Percentiles rank a stretch among this genome's conserved stretches.
Conservation (phyloP, 2,113 vertebrate genomes). For the Lophura nycthemera region DNA sequence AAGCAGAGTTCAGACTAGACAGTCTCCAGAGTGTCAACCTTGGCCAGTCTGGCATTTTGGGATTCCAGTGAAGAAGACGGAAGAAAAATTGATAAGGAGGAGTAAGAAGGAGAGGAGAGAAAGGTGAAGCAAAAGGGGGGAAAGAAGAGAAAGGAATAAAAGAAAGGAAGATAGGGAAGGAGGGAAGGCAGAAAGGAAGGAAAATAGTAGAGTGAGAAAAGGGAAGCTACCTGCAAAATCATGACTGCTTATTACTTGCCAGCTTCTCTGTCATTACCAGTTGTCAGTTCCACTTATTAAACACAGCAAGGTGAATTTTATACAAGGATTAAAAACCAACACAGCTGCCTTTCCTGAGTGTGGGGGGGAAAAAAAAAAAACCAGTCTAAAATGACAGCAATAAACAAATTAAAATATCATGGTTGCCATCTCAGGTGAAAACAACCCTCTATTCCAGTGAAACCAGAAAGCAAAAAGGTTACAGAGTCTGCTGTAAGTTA, state of each 20-base stretch:
- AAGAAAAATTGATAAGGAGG: background rate
- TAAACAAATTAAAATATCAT: conserved; percentile 35
- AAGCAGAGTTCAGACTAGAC: background rate
- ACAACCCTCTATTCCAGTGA: background rate
- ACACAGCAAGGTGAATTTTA: background rate
- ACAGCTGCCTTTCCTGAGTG: background rate
- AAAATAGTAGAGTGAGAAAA: background rate
- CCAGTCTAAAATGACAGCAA: background rate
- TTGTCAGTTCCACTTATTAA: background rate
- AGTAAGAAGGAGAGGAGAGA: background rate
- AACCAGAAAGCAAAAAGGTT: background rate
- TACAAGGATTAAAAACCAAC: background rate
- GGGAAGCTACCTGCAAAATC: background rate
- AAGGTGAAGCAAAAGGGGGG: background rate
- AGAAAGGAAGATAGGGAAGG: background rate
- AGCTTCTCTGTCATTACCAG: background rate
- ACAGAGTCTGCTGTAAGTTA: background rate
- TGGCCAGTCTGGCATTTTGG: background rate
- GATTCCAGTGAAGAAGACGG: background rate
- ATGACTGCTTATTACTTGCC: background rate
- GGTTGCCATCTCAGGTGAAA: background rate
- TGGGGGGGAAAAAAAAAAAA: background rate
- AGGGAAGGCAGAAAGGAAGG: background rate
- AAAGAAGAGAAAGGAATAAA: background rate
- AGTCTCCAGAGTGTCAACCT: background rate